These are phyloP conservation scores for Cetoscarus ocellatus DNA, from an alignment of 2,797 vertebrate species.

Conservation along the genomic window DNA sequence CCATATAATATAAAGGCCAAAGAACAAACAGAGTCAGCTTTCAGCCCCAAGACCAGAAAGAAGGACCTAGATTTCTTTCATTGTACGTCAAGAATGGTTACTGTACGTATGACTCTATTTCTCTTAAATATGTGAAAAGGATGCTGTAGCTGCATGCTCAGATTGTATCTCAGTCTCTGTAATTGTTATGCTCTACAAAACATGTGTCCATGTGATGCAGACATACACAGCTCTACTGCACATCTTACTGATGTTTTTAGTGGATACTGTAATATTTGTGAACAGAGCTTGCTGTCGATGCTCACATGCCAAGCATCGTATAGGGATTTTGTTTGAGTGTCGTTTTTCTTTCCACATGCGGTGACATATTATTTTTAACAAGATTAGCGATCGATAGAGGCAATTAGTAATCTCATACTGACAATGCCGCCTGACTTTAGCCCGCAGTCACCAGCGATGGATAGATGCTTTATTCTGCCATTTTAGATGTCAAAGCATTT, in stretches of 20 bases:
- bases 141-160: constrained; percentile 51
- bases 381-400: constrained; percentile 76
- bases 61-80: constrained; percentile 88
- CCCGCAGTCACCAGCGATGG: constrained; percentile 64
- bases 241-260: constrained; percentile 6
- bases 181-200: constrained; percentile 30
- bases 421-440: constrained; percentile 74
- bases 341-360: constrained; percentile 31
- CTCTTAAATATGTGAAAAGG: constrained; percentile 45
- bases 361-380: constrained; percentile 64
- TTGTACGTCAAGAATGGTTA: constrained; percentile 91
- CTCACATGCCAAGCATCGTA: constrained; percentile 43
- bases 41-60: constrained; percentile 82
- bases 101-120: constrained; percentile 87
- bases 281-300: constrained; percentile 12
- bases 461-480: constrained; percentile 73
- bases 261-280: not conserved
- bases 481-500: constrained; percentile 60
- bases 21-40: constrained; percentile 67
- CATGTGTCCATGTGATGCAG: constrained; percentile 55
- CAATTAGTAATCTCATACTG: constrained; percentile 76
- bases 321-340: constrained; percentile 23
- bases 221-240: constrained; percentile 38
- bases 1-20: constrained; percentile 69
- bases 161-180: constrained; percentile 21